Evolutionary conservation across 2,797 vertebrate species (phyloP).

Genomic region (Numenius phaeopus): DNA sequence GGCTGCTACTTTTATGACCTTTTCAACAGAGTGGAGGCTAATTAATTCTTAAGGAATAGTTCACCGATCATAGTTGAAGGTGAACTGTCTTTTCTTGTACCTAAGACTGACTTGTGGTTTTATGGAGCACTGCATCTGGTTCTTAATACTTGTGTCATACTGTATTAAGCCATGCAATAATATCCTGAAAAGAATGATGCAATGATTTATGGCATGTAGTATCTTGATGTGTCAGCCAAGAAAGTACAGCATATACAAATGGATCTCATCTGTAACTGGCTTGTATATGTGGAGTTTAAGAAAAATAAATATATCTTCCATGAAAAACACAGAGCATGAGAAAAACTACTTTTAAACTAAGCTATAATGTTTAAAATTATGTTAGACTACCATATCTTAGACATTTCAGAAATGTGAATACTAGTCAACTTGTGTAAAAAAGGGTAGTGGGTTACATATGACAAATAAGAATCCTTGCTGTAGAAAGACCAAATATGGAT

Average conservation of each 20-base stretch:
- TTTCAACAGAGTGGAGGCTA: not conserved
- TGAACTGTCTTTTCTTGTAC: not conserved
- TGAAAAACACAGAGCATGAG: too few relatives aligned
- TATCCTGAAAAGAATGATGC: not conserved
- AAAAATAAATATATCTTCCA: not conserved
- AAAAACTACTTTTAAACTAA: not conserved
- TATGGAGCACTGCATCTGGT: not conserved
- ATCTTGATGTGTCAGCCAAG: not conserved
- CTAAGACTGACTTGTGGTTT: not conserved
- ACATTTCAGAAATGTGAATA: not conserved
- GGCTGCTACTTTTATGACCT: not conserved
- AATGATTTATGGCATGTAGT: not conserved
- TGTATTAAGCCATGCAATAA: not conserved
- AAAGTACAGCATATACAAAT: not conserved
- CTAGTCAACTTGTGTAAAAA: not conserved
- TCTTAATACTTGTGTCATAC: not conserved
- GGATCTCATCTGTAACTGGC: not conserved
- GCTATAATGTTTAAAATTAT: not conserved
- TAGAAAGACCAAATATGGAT: not conserved
- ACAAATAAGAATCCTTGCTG: not conserved
- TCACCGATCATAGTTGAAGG: not conserved
- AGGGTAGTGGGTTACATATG: accelerated
- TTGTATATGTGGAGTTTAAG: not conserved
- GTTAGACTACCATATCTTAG: not conserved
- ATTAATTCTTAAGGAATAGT: not conserved